Conservation (phyloP, 2,888 invertebrate species). For the Drosophila subquinaria region DNA sequence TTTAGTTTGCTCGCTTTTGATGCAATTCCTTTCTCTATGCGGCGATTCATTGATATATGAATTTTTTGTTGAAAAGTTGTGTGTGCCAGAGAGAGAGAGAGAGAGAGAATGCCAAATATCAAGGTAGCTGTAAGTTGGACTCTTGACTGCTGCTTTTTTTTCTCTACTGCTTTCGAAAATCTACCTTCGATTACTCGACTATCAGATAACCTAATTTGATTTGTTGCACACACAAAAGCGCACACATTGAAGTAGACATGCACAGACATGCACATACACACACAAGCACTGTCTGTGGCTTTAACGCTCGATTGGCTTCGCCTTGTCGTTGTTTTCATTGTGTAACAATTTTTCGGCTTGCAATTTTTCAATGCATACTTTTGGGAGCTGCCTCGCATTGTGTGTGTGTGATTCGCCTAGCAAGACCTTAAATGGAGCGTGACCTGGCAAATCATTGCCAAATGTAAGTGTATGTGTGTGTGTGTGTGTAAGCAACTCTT, state of each 20-base stretch:
- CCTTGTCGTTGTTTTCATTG: conserved; percentile 28
- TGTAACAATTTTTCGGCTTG: conserved; percentile 54
- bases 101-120: conserved; percentile 33
- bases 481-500: too few relatives aligned
- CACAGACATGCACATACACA: conserved; percentile 36
- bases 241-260: conserved; percentile 1
- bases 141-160: background rate
- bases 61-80: conserved; percentile 6
- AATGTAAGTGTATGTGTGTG: too few relatives aligned
- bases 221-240: conserved; percentile 50
- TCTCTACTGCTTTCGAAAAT: conserved; percentile 19
- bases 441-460: conserved; percentile 38
- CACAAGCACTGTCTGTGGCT: conserved; percentile 52
- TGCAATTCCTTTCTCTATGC: conserved; percentile 29
- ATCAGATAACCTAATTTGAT: conserved; percentile 73
- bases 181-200: conserved; percentile 54
- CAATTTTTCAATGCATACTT: conserved; percentile 72
- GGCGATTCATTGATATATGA: conserved; percentile 46
- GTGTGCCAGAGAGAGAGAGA: conserved; percentile 14
- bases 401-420: background rate
- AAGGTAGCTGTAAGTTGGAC: conserved; percentile 27
- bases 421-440: conserved; percentile 48
- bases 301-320: conserved; percentile 59
- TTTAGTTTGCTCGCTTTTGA: conserved; percentile 30
- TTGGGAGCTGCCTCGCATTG: conserved; percentile 40